Conservation (phyloP, 1,140 invertebrate species). For the Drosophila elegans region DNA sequence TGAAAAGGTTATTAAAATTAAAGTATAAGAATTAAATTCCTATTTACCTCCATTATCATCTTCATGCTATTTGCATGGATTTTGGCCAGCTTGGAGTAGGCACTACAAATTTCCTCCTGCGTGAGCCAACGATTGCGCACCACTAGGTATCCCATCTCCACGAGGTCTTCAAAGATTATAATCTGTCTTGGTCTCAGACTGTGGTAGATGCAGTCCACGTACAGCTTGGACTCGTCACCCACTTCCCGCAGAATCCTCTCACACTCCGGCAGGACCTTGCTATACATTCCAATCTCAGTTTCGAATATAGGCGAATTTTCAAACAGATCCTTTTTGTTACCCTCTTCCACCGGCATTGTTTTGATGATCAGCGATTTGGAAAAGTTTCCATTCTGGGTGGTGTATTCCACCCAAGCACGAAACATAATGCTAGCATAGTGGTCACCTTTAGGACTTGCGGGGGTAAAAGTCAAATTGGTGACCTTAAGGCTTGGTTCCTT, state of each 20-base stretch:
- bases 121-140: conserved; percentile 43
- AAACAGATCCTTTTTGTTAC: conserved; percentile 58
- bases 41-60: conserved; percentile 33
- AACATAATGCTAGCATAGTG: conserved; percentile 80
- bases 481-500: conserved; percentile 30
- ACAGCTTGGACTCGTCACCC: conserved; percentile 44
- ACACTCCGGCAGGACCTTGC: conserved; percentile 45
- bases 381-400: neutral
- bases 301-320: conserved; percentile 36
- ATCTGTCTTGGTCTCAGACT: conserved; percentile 42
- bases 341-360: conserved; percentile 62
- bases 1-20: too few relatives aligned
- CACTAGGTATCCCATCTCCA: conserved; percentile 45
- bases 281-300: conserved; percentile 71
- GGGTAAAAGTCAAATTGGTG: conserved; percentile 25
- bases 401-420: conserved; percentile 39
- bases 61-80: conserved; percentile 62
- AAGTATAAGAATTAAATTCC: neutral
- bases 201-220: conserved; percentile 48
- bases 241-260: conserved; percentile 38
- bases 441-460: conserved; percentile 68
- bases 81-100: conserved; percentile 53
- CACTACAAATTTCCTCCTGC: conserved; percentile 41
- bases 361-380: conserved; percentile 63
- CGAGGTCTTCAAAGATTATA: conserved; percentile 66